A percentile compares a stretch with the other conserved stretches of the same genome.
Conservation (phyloP, 2,113 vertebrate genomes). For the Rana temporaria region DNA sequence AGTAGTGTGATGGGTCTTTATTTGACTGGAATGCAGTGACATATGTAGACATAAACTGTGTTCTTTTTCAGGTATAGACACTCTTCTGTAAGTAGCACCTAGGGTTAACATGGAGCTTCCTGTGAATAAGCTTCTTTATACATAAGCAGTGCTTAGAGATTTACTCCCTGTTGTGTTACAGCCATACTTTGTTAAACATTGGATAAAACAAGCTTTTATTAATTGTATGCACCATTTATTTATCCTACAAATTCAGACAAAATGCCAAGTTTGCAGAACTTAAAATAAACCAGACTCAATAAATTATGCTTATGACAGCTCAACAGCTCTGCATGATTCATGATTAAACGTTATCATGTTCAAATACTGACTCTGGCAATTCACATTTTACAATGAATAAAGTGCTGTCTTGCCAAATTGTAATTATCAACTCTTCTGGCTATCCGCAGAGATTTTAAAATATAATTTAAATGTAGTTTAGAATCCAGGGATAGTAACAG, state of each 20-base stretch:
- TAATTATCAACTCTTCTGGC: conserved; percentile 21
- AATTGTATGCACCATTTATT: conserved; percentile 45
- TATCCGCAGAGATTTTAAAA: not conserved
- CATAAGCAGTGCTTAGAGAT: not conserved
- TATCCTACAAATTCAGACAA: conserved; percentile 35
- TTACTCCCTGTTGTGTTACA: conserved; percentile 14
- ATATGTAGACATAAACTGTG: not conserved
- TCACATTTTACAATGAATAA: conserved; percentile 17
- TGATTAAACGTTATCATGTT: conserved; percentile 53
- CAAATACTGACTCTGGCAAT: conserved; percentile 50
- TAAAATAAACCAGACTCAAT: conserved; percentile 54
- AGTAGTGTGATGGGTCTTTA: too few relatives aligned
- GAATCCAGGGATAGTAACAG: not conserved
- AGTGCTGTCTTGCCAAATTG: conserved; percentile 38
- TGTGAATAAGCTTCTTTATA: conserved; percentile 44
- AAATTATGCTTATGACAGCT: conserved; percentile 46
- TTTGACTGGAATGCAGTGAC: not conserved
- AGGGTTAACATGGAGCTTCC: not conserved
- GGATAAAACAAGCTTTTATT: conserved; percentile 52
- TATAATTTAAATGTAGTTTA: conserved; percentile 3
- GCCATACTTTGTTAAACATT: conserved; percentile 27
- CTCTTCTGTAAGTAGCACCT: not conserved
- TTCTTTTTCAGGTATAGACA: not conserved
- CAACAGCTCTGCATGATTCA: conserved; percentile 31
- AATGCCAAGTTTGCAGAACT: conserved; percentile 48